Conservation (phyloP, 2,888 invertebrate genomes). For the Hypena proboscidalis region DNA sequence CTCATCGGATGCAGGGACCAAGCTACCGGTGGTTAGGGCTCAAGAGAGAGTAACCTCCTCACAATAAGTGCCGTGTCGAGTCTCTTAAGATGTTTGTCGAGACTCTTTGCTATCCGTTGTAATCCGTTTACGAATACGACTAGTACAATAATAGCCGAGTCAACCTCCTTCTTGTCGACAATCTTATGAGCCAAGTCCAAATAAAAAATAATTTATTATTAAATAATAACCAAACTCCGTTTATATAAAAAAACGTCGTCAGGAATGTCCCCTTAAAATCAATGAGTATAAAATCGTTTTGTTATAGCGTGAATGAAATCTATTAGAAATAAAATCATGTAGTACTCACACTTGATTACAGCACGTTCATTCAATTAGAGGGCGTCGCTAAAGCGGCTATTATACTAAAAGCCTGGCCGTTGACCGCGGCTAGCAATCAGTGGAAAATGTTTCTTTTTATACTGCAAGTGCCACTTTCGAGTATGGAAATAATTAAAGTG, state of each 20-base stretch:
- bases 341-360: constrained; percentile 59
- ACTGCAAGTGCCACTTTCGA: not conserved
- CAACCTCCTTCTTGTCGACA: too few relatives aligned
- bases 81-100: too few relatives aligned
- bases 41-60: too few relatives aligned
- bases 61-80: too few relatives aligned
- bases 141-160: too few relatives aligned
- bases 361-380: constrained; percentile 59
- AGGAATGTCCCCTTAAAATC: constrained; percentile 46
- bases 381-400: constrained; percentile 53
- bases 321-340: constrained; percentile 64
- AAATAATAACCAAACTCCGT: not conserved
- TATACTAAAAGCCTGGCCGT: constrained; percentile 50
- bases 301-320: constrained; percentile 55
- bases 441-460: constrained; percentile 16
- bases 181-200: too few relatives aligned
- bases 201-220: not conserved
- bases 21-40: too few relatives aligned
- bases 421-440: constrained; percentile 21
- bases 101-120: too few relatives aligned
- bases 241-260: constrained; percentile 4
- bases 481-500: not conserved
- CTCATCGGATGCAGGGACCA: too few relatives aligned
- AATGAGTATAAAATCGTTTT: constrained; percentile 46
- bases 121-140: too few relatives aligned